These are phyloP conservation scores for Platycheirus albimanus DNA, from an alignment of 2,888 invertebrate species.

Conservation along the genomic window DNA sequence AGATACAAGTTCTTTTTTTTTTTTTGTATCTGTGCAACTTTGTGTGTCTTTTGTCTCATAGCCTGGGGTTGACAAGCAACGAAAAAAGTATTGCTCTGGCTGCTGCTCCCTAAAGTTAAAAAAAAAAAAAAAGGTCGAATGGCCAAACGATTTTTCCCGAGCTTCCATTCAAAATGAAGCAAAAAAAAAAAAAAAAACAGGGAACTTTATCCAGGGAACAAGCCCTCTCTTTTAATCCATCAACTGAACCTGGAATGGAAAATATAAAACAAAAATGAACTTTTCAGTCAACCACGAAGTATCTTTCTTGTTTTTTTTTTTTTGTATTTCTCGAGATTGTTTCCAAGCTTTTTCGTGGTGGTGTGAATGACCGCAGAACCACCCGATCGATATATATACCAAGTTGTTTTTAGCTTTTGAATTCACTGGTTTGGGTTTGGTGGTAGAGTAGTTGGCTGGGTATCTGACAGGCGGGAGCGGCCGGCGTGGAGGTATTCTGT, in stretches of 20 bases:
- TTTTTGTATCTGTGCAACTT: conserved; percentile 9
- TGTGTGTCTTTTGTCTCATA: conserved; percentile 4
- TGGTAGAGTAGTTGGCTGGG: too few species aligned
- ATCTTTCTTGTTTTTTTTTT: conserved; percentile 4
- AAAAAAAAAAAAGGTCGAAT: conserved; percentile 29
- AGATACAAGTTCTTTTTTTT: neutral
- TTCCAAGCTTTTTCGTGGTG: conserved; percentile 54
- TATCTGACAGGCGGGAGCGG: neutral
- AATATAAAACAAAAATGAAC: conserved; percentile 1
- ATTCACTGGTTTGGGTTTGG: neutral
- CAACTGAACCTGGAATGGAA: neutral
- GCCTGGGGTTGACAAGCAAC: conserved; percentile 1
- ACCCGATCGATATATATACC: conserved; percentile 68
- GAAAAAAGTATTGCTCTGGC: conserved; percentile 15
- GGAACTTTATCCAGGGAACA: neutral
- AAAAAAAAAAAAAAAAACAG: neutral
- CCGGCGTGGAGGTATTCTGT: too few species aligned
- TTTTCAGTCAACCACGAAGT: conserved; percentile 7
- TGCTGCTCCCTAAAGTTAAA: conserved; percentile 11
- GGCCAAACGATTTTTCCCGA: conserved; percentile 18
- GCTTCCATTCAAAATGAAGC: neutral
- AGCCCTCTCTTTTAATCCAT: neutral
- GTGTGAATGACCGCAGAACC: conserved; percentile 66
- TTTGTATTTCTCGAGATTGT: conserved; percentile 20
- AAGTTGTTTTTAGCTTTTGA: conserved; percentile 60